Evolutionary conservation across 2,113 vertebrate species (phyloP).

Genomic region (Dipodomys ordii): DNA sequence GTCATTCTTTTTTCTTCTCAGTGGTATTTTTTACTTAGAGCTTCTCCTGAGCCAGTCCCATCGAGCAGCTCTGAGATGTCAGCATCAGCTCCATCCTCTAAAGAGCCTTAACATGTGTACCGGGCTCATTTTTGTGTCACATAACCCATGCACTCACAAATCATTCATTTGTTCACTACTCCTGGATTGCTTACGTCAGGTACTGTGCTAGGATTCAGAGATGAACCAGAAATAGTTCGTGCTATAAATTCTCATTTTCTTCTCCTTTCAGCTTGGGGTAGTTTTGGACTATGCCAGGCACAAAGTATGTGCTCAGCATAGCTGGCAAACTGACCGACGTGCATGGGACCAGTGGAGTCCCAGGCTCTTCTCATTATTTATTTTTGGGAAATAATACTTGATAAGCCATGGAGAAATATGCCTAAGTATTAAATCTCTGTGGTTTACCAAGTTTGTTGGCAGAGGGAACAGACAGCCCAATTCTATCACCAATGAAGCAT

Average conservation of each 20-base stretch:
- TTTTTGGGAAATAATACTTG: background rate
- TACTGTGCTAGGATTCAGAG: background rate
- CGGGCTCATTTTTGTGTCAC: background rate
- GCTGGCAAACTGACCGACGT: background rate
- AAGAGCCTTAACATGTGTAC: background rate
- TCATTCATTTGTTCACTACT: background rate
- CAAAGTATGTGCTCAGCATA: background rate
- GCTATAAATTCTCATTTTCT: background rate
- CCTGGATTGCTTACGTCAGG: background rate
- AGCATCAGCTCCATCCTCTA: background rate
- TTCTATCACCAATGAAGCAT: background rate
- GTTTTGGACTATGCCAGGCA: background rate
- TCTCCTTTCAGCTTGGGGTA: background rate
- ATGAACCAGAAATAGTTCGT: background rate
- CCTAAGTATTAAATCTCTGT: background rate
- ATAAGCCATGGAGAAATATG: background rate
- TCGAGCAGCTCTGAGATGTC: background rate
- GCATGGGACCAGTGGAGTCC: accelerated
- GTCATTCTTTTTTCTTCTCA: background rate
- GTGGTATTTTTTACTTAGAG: background rate
- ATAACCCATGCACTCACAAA: background rate
- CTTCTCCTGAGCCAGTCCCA: background rate
- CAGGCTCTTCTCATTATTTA: background rate
- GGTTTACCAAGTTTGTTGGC: background rate
- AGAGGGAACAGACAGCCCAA: background rate